These are phyloP conservation scores for Coregonus suidteri DNA, from an alignment of 2,797 vertebrate species.

Conservation along the genomic window DNA sequence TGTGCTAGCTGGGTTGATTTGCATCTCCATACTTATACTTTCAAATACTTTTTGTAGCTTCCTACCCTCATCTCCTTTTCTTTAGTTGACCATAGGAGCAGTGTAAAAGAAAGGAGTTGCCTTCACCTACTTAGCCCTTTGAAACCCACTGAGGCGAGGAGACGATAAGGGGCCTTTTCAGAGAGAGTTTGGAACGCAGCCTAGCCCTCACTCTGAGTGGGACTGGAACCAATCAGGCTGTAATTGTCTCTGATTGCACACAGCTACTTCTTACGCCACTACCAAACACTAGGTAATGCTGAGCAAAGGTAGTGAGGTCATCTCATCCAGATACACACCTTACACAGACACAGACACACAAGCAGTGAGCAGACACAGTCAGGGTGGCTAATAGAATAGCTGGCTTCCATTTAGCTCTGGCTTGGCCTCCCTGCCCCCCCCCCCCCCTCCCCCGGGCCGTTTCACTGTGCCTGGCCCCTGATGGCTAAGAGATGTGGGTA, in stretches of 20 bases:
- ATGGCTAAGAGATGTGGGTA: background rate
- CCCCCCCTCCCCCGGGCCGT: background rate
- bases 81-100: no score
- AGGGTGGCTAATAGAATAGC: background rate
- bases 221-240: background rate
- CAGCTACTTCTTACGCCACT: background rate
- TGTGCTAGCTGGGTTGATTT: no score
- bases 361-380: background rate
- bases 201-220: background rate
- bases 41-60: no score
- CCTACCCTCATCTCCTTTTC: no score
- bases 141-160: background rate
- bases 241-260: background rate
- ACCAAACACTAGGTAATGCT: background rate
- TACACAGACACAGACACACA: background rate
- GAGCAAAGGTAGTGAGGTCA: conserved; percentile 1
- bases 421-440: background rate
- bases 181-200: background rate
- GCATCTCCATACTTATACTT: no score
- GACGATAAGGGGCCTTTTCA: background rate
- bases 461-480: background rate
- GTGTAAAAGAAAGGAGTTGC: no score
- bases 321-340: background rate
- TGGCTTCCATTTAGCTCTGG: conserved; percentile 2
- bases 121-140: background rate